Conservation (phyloP, 2,113 vertebrate species). For the Caranx ignobilis region DNA sequence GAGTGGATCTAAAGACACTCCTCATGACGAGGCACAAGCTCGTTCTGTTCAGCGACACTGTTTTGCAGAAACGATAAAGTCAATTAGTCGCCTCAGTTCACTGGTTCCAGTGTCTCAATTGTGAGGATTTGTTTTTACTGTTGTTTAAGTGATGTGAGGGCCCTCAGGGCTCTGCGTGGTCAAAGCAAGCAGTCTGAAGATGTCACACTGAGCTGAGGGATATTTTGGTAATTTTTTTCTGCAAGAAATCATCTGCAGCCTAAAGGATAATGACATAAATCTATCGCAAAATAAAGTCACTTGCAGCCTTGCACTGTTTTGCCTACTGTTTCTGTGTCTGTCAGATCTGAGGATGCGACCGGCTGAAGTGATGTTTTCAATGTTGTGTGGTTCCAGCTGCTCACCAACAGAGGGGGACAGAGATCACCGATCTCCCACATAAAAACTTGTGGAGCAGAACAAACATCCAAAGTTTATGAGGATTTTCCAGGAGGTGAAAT, state of each 20-base stretch:
- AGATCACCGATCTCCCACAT: constrained; percentile 18
- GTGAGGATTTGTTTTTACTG: not conserved
- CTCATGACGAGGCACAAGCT: too few relatives aligned
- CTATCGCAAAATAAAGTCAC: not conserved
- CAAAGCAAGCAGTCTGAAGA: not conserved
- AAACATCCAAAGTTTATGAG: not conserved
- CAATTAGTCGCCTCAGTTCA: too few relatives aligned
- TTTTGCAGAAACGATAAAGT: not conserved
- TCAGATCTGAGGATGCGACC: not conserved
- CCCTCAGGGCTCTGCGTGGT: not conserved
- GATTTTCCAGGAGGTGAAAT: not conserved
- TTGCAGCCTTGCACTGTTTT: not conserved
- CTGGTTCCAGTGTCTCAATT: not conserved
- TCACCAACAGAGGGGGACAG: constrained; percentile 69
- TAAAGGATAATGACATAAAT: not conserved
- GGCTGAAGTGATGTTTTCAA: not conserved
- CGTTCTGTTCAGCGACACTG: not conserved
- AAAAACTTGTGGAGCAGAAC: not conserved
- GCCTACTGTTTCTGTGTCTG: not conserved
- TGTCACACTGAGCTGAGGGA: not conserved
- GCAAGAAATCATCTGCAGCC: not conserved
- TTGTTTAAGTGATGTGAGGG: not conserved
- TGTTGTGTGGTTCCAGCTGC: constrained; percentile 35
- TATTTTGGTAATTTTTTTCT: not conserved
- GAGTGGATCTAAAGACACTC: not conserved